Percentiles rank a stretch among this genome's conserved stretches.
Evolutionary conservation across 2,888 invertebrate genomes (phyloP).

Genomic region (Elmis aenea): DNA sequence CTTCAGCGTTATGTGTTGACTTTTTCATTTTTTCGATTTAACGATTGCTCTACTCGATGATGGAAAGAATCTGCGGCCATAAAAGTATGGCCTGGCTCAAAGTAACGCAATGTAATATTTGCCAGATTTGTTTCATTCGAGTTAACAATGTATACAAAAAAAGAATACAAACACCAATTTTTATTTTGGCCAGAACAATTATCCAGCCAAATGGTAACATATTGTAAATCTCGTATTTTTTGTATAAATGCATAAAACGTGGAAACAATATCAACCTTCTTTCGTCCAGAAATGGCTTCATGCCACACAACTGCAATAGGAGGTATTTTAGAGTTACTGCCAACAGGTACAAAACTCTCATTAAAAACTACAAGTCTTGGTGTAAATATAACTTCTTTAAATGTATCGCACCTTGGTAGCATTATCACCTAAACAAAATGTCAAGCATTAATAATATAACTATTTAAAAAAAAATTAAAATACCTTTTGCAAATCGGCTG

Average conservation of each 20-base stretch:
- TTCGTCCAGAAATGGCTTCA: constrained; percentile 8
- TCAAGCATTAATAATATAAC: too few species aligned
- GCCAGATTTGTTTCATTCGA: constrained; percentile 10
- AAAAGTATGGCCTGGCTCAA: constrained; percentile 19
- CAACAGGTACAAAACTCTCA: constrained; percentile 16
- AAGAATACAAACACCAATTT: constrained; percentile 18
- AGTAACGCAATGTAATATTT: constrained; percentile 13
- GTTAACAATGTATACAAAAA: constrained; percentile 19
- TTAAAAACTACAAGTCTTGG: constrained; percentile 15
- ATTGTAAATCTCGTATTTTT: constrained; percentile 9
- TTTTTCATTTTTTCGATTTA: constrained; percentile 8
- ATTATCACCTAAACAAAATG: constrained; percentile 15
- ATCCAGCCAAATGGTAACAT: constrained; percentile 20
- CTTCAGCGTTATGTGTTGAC: constrained; percentile 4
- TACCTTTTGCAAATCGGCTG: neutral
- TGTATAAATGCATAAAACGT: constrained; percentile 18
- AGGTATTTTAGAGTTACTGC: constrained; percentile 2
- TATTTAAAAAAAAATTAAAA: neutral
- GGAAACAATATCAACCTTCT: constrained; percentile 12
- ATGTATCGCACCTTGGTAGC: constrained; percentile 14
- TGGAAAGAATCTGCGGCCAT: constrained; percentile 18
- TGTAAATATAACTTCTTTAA: constrained; percentile 16
- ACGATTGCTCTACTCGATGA: constrained; percentile 12
- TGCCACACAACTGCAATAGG: constrained; percentile 11
- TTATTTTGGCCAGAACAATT: constrained; percentile 21